Percentiles rank a stretch among this genome's conserved stretches.
phyloP scores from a whole-genome alignment of 2,113 vertebrate species.

The Siphamia tubifer region DNA sequence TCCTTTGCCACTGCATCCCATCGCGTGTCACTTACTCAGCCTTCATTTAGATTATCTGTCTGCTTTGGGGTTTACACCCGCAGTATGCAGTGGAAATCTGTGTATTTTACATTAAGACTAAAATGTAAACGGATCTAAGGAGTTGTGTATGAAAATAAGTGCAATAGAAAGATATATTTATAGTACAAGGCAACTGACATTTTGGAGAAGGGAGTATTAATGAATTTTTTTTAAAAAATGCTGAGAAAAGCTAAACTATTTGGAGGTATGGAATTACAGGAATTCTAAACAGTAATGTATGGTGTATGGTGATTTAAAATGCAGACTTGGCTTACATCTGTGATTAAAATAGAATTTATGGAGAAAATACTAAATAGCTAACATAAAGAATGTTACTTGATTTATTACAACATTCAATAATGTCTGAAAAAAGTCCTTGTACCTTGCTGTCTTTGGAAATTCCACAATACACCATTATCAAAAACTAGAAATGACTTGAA shows the following conservation, averaged over 20 bases:
- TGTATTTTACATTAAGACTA: conserved; percentile 55
- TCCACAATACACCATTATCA: conserved; percentile 51
- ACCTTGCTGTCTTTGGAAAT: conserved; percentile 57
- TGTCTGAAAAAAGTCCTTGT: too few relatives aligned
- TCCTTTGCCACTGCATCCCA: conserved; percentile 53
- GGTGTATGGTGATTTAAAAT: background rate
- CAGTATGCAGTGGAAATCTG: conserved; percentile 59
- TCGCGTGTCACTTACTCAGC: conserved; percentile 65
- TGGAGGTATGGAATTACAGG: conserved; percentile 17
- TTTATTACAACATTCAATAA: too few relatives aligned
- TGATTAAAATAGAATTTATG: background rate
- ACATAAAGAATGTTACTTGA: too few relatives aligned
- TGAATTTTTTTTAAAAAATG: background rate
- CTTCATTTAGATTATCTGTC: conserved; percentile 62
- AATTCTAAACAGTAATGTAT: background rate
- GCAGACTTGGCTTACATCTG: background rate
- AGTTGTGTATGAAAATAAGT: conserved; percentile 41
- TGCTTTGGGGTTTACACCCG: conserved; percentile 57
- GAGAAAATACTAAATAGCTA: too few relatives aligned
- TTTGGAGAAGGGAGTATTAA: conserved; percentile 25
- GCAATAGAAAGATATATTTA: conserved; percentile 32
- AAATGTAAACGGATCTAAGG: conserved; percentile 32
- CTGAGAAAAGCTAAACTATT: conserved; percentile 3
- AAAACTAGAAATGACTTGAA: conserved; percentile 63
- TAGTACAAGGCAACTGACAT: conserved; percentile 29